These are phyloP conservation scores for Scaptomyza cyrtandrae DNA, from an alignment of 2,888 invertebrate genomes.

Conservation along the genomic window DNA sequence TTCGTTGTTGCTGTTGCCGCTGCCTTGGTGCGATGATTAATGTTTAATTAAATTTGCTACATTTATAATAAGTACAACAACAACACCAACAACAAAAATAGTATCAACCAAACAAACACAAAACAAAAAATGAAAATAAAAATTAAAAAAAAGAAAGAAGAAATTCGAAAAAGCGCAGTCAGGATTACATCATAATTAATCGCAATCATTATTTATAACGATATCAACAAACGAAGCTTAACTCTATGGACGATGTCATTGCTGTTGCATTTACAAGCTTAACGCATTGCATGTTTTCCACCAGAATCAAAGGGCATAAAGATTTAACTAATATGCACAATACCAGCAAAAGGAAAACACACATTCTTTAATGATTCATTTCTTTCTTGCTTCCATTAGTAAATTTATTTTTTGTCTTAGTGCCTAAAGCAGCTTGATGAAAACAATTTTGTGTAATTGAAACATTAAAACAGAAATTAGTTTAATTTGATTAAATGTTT, in stretches of 20 bases:
- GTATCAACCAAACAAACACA: constrained; percentile 3
- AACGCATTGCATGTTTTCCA: neutral
- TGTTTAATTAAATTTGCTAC: constrained; percentile 72
- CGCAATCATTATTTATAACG: constrained; percentile 74
- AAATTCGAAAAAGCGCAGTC: constrained; percentile 31
- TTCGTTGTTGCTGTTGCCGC: constrained; percentile 3
- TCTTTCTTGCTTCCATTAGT: no score
- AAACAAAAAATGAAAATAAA: constrained; percentile 6
- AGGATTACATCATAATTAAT: constrained; percentile 74
- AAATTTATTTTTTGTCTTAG: no score
- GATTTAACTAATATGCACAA: neutral
- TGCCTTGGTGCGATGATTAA: constrained; percentile 60
- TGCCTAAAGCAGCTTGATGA: no score
- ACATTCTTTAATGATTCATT: no score
- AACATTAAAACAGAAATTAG: neutral
- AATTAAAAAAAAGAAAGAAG: constrained; percentile 1
- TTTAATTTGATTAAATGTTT: neutral
- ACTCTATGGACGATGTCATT: constrained; percentile 11
- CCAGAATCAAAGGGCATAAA: constrained; percentile 3
- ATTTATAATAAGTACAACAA: constrained; percentile 30
- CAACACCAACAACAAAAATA: constrained; percentile 12
- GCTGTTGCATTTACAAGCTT: constrained; percentile 10
- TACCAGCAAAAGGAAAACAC: neutral
- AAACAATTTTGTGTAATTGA: neutral
- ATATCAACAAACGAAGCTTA: constrained; percentile 41